Base-by-base conservation (phyloP, 1,140 invertebrate genomes). In the Maniola jurtina region DNA sequence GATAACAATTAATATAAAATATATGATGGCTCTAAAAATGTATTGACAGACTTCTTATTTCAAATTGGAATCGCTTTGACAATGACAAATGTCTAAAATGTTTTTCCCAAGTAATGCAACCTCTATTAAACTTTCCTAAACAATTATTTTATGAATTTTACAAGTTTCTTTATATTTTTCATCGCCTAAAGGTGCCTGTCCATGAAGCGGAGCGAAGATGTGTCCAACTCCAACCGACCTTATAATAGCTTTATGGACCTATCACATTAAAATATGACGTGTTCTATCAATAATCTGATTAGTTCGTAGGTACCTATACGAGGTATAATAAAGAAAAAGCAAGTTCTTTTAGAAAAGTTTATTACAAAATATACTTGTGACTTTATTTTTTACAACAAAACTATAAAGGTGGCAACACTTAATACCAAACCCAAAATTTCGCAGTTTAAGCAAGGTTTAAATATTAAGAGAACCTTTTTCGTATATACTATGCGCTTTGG, bases 1-100 rank as follows among this genome's bases (percentile, higher is more conserved):
- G 48, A 52, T 65, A 69, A 73, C 64, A 77, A 77, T 76, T 73
- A 16, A 71, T 73, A 60, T 58, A 64, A 60, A 60, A 52, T 63
- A 68, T 73, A 75, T 77, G 76, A 80, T 68, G 73, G 55, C 79
- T 81, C 77, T 70, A 84, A 85, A 84, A 81, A 73, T 70, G 57
- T 52, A 64, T 62, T 79, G 75, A 73, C 68, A 68, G 25, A 42
- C 36, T 67, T 38, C 14, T 57, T 61, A 57, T 79, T 84, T 77
- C 61, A 81, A 85, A 81, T 79, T 73, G 52, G 80, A 87, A 84
- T 63, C 40, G 50, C 69, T 47, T 54, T 76, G 69, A 73, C 74
- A 75, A 35, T 77, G 78, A 77, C 72, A 61, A n/a, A 25, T 40
- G 42, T 52, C 38, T 50, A 54, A 15, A 33, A 55, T 42, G 35